Base-by-base conservation (phyloP, 2,888 invertebrate species). In the Leucania comma region DNA sequence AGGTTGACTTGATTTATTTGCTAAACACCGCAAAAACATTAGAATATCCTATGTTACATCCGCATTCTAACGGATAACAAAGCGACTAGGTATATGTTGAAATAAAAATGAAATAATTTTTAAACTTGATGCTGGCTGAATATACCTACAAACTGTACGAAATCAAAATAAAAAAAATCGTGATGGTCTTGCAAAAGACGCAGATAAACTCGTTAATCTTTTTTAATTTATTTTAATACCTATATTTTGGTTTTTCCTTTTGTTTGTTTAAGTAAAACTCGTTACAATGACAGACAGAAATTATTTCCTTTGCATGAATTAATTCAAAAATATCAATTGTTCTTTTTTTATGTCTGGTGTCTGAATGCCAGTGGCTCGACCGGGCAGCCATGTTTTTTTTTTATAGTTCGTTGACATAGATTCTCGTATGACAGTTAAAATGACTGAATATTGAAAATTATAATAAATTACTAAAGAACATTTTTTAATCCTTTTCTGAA, bases 231-330 rank as follows among this genome's bases (percentile, higher is more conserved):
- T 32, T 53, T 6, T 12, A 29, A 20, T 14, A 35, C 26, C 3
- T 20, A 29, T 20, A 20, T n/a, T 57, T 65, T 42, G 1, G 0
- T 12, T 57, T 46, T 35, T 46, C 42, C 4, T 0, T 65, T 50
- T 66, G 57, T 5, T 62, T 61, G 35, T 60, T 9, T 20, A 24
- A 35, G 12, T 42, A 20, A 56, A 24, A 65, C 54, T 63, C 2
- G 14, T 26, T n/a, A 60, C 32, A 71, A 70, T 56, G 56, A 46
- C 22, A 26, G 35, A 29, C 46, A 29, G 54, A 29, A 26, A 29
- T 72, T 38, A 17, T 48, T 71, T 29, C 22, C 62, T 48, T 62
- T 24, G 61, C 51, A 22, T 59, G 54, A 22, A 35, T 22, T 38
- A 4, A 32, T 26, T 35, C 12, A 26, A 46, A 53, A 53, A 46